Conservation (phyloP, 2,888 invertebrate species). For the Ctena decussata region DNA sequence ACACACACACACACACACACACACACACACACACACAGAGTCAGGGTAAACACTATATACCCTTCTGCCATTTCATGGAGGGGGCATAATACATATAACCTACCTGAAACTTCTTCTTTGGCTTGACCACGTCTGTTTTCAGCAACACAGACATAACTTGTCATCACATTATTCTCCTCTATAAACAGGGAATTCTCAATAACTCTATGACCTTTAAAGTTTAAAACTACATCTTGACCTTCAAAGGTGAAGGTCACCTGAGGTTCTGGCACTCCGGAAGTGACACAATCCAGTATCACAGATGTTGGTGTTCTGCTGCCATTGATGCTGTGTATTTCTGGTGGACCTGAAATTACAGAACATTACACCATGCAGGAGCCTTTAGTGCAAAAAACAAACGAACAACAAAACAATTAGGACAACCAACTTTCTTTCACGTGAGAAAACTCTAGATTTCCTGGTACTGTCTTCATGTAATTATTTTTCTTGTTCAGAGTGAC, state of each 20-base stretch:
- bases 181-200: slow-evolving; percentile 28
- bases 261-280: slow-evolving; percentile 44
- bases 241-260: slow-evolving; percentile 47
- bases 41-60: too few species aligned
- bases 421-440: too few species aligned
- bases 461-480: too few species aligned
- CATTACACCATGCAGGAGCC: too few species aligned
- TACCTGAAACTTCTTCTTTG: slow-evolving; percentile 36
- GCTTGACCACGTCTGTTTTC: slow-evolving; percentile 44
- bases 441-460: too few species aligned
- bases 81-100: too few species aligned
- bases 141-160: slow-evolving; percentile 46
- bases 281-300: slow-evolving; percentile 38
- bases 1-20: too few species aligned
- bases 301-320: slow-evolving; percentile 20
- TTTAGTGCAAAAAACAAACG: too few species aligned
- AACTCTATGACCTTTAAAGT: slow-evolving; percentile 45
- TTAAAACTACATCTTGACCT: slow-evolving; percentile 45
- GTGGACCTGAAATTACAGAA: slow-evolving; percentile 61
- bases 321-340: slow-evolving; percentile 36
- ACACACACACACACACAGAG: too few species aligned
- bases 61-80: too few species aligned
- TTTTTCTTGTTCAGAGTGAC: too few species aligned
- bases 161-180: slow-evolving; percentile 14
- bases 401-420: too few species aligned